phyloP scores from a whole-genome alignment of 2,113 vertebrate species.

The Laticauda colubrina region DNA sequence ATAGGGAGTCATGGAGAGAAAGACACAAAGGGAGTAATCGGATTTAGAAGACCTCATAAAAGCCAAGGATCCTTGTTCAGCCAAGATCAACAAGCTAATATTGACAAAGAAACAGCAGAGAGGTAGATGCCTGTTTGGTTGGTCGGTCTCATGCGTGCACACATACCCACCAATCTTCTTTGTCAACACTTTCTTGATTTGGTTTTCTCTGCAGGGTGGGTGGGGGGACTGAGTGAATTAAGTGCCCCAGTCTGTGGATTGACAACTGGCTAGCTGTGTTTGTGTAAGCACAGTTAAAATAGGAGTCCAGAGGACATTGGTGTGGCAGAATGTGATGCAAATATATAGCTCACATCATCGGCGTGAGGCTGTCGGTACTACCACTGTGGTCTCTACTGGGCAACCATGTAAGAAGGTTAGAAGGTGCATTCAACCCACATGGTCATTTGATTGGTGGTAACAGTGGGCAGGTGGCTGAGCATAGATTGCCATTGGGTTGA shows the following conservation, averaged over 20 bases:
- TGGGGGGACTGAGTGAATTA: neutral
- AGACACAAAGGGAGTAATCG: slow-evolving; percentile 47
- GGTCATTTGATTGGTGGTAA: neutral
- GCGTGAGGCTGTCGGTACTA: neutral
- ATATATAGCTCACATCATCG: neutral
- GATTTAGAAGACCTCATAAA: slow-evolving; percentile 50
- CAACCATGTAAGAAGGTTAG: neutral
- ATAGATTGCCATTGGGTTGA: neutral
- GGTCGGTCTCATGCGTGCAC: neutral
- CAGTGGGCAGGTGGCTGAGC: neutral
- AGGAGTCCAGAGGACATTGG: neutral
- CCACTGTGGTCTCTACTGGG: neutral
- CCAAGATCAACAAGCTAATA: slow-evolving; percentile 54
- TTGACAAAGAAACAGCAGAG: slow-evolving; percentile 48
- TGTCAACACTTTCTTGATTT: slow-evolving; percentile 39
- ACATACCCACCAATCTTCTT: slow-evolving; percentile 10
- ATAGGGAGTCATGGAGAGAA: neutral
- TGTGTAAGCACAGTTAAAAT: neutral
- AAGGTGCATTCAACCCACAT: neutral
- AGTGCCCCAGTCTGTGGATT: neutral
- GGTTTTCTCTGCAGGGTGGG: neutral
- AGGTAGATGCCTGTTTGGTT: neutral
- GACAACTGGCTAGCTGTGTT: neutral
- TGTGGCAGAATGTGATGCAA: neutral
- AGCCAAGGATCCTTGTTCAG: slow-evolving; percentile 43